Percentiles rank a stretch among this genome's conserved stretches.
phyloP scores from a whole-genome alignment of 1,140 invertebrate species.

The Diprion similis region DNA sequence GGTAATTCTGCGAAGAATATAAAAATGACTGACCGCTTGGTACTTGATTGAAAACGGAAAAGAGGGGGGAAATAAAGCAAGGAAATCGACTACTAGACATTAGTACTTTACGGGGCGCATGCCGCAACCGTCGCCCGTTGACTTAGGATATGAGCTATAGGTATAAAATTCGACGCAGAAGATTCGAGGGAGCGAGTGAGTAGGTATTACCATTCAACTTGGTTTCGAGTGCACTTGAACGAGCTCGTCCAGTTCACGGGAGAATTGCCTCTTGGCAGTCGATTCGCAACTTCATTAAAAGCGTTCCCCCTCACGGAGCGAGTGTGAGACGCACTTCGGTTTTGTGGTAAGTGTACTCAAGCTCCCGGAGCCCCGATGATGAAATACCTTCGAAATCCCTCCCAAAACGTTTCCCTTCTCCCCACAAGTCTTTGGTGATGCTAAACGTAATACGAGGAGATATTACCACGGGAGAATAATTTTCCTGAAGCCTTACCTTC shows the following conservation, averaged over 20 bases:
- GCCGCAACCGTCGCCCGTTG: background rate
- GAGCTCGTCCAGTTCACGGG: constrained; percentile 32
- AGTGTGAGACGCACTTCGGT: constrained; percentile 4
- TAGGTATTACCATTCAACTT: constrained; percentile 7
- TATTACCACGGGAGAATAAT: background rate
- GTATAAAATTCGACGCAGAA: background rate
- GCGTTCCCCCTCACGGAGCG: constrained; percentile 39
- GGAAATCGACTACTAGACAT: background rate
- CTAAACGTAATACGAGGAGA: background rate
- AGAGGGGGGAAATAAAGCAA: background rate
- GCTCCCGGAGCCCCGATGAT: constrained; percentile 1
- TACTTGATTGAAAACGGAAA: background rate
- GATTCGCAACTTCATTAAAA: constrained; percentile 26
- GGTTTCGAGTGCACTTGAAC: constrained; percentile 7
- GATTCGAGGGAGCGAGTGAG: background rate
- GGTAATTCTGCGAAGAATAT: background rate
- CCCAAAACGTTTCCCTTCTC: background rate
- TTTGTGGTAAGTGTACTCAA: background rate
- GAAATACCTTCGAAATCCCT: background rate
- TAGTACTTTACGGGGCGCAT: too few relatives aligned
- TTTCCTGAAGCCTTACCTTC: too few relatives aligned
- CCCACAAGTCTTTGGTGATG: background rate
- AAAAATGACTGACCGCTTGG: background rate
- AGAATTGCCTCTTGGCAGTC: constrained; percentile 41
- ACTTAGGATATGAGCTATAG: background rate